Conservation (phyloP, 1,140 invertebrate genomes). For the Cyphomyrmex costatus region DNA sequence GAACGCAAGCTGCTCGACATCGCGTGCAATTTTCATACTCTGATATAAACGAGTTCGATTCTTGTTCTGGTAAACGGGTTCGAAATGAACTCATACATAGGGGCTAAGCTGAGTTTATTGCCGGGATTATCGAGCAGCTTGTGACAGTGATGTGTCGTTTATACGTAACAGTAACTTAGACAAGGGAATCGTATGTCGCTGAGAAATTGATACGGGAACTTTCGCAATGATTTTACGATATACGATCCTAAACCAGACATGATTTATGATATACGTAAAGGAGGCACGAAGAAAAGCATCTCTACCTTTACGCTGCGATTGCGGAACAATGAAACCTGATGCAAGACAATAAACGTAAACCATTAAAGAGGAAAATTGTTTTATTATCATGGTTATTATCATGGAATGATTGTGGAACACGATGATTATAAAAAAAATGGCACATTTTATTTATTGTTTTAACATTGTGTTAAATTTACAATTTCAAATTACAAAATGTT, state of each 20-base stretch:
- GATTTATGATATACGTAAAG: constrained; percentile 51
- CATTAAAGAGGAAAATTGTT: constrained; percentile 18
- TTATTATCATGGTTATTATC: neutral
- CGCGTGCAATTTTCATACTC: constrained; percentile 19
- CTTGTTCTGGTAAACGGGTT: constrained; percentile 33
- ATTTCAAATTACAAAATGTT: neutral
- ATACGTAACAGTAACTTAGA: constrained; percentile 42
- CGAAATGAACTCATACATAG: constrained; percentile 42
- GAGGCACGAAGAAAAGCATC: constrained; percentile 15
- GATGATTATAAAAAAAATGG: neutral
- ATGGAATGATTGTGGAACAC: neutral
- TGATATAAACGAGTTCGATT: constrained; percentile 32
- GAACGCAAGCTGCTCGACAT: neutral
- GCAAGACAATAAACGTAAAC: neutral
- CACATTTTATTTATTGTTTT: neutral
- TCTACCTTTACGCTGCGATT: constrained; percentile 9
- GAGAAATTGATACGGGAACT: constrained; percentile 61
- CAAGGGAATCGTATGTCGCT: constrained; percentile 50
- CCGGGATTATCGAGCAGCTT: constrained; percentile 46
- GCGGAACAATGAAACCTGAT: constrained; percentile 29
- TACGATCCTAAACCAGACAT: constrained; percentile 52
- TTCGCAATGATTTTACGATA: constrained; percentile 57
- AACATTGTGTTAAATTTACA: neutral
- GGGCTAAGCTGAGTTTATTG: constrained; percentile 48
- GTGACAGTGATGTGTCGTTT: constrained; percentile 59